These are phyloP conservation scores for Battus philenor DNA, from an alignment of 1,140 invertebrate species.

Conservation along the genomic window DNA sequence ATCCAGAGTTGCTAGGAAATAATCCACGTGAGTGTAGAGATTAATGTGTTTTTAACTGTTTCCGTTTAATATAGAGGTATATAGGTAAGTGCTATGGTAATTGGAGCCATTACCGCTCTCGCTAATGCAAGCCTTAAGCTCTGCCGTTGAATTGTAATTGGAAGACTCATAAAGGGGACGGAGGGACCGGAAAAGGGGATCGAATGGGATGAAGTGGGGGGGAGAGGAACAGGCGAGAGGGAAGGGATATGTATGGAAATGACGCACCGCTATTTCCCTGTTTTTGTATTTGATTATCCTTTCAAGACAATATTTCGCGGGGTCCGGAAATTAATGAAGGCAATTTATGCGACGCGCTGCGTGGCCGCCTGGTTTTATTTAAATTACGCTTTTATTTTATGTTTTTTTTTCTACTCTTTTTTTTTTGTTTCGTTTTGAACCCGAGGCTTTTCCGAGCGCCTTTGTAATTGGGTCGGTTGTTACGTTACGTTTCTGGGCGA, in stretches of 20 bases:
- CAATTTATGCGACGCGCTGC: conserved; percentile 72
- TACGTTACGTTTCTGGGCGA: conserved; percentile 29
- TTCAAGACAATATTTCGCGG: conserved; percentile 75
- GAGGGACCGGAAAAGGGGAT: conserved; percentile 59
- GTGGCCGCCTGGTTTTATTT: conserved; percentile 63
- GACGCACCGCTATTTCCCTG: conserved; percentile 73
- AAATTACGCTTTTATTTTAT: conserved; percentile 62
- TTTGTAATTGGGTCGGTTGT: conserved; percentile 58
- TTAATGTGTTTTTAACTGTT: too few species aligned
- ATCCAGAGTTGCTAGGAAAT: too few species aligned
- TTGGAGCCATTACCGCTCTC: conserved; percentile 58
- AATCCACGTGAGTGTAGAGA: too few species aligned
- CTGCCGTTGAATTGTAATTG: conserved; percentile 64
- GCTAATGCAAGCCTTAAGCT: conserved; percentile 71
- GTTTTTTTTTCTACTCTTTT: conserved; percentile 20
- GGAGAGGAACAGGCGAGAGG: conserved; percentile 19
- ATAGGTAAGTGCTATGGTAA: conserved; percentile 33
- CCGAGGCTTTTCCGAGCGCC: conserved; percentile 49
- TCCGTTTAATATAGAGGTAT: conserved; percentile 12
- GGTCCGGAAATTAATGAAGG: conserved; percentile 72
- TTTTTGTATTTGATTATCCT: conserved; percentile 76
- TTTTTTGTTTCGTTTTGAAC: conserved; percentile 41
- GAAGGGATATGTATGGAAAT: conserved; percentile 70
- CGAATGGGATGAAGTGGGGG: conserved; percentile 43
- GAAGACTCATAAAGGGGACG: conserved; percentile 64